Percentiles rank a stretch among this genome's conserved stretches.
phyloP scores from a whole-genome alignment of 92 coral and sea anemone species.

The Palythoa heliodiscus region DNA sequence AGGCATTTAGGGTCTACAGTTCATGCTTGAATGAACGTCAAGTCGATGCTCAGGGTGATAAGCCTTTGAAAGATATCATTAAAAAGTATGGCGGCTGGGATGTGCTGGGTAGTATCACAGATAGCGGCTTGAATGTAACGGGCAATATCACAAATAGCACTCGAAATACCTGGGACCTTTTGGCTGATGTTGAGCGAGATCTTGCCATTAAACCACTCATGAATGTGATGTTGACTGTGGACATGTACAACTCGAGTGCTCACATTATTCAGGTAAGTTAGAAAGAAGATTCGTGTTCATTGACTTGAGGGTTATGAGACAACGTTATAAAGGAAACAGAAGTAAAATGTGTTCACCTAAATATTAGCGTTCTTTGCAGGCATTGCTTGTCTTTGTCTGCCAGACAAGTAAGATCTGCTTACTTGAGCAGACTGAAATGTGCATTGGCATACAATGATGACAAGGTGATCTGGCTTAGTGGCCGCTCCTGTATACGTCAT shows the following conservation, averaged over 20 bases:
- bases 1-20: conserved; percentile 7
- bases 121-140: conserved; percentile 1
- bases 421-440: no score
- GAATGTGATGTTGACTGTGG: conserved; percentile 11
- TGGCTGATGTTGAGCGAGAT: background rate
- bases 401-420: no score
- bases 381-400: no score
- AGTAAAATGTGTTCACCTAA: no score
- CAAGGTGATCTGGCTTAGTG: no score
- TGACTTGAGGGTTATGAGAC: no score
- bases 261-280: conserved; percentile 12
- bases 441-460: no score
- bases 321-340: no score
- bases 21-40: background rate
- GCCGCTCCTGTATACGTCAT: no score
- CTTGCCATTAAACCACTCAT: conserved; percentile 14
- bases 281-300: no score
- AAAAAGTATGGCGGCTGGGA: conserved; percentile 32
- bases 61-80: background rate
- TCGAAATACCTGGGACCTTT: background rate
- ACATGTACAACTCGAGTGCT: conserved; percentile 1
- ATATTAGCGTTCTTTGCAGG: no score
- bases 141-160: background rate
- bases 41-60: background rate
- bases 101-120: background rate